phyloP scores from a whole-genome alignment of 2,113 vertebrate species.

The Ptilorrhoa leucosticta region DNA sequence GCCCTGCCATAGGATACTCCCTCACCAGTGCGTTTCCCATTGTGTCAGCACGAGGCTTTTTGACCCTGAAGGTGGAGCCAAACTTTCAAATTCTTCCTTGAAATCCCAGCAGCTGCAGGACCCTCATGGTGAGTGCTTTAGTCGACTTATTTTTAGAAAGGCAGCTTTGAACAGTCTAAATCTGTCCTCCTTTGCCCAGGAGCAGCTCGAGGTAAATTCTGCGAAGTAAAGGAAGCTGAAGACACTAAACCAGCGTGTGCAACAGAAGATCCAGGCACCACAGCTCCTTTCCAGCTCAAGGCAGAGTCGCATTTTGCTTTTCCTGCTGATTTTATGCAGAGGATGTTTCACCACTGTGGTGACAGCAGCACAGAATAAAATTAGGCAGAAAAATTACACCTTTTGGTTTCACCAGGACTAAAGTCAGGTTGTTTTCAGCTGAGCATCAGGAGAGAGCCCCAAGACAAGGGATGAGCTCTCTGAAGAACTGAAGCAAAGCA shows the following conservation, averaged over 20 bases:
- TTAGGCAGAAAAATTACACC: background rate
- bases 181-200: background rate
- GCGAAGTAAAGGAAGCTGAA: background rate
- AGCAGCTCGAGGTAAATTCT: background rate
- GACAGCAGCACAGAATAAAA: background rate
- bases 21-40: background rate
- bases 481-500: background rate
- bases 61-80: slow-evolving; percentile 12
- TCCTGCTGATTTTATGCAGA: background rate
- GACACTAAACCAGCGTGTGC: background rate
- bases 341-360: background rate
- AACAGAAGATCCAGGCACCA: background rate
- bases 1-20: background rate
- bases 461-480: background rate
- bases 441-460: background rate
- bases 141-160: background rate
- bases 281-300: background rate
- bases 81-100: slow-evolving; percentile 11
- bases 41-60: slow-evolving; percentile 6
- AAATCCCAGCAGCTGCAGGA: slow-evolving; percentile 31
- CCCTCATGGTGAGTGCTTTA: background rate
- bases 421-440: background rate
- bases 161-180: background rate
- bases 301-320: background rate
- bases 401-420: background rate